These are phyloP conservation scores for Spongilla lacustris DNA, from an alignment of 37 sponge, comb jelly and placozoan species.

Conservation along the genomic window DNA sequence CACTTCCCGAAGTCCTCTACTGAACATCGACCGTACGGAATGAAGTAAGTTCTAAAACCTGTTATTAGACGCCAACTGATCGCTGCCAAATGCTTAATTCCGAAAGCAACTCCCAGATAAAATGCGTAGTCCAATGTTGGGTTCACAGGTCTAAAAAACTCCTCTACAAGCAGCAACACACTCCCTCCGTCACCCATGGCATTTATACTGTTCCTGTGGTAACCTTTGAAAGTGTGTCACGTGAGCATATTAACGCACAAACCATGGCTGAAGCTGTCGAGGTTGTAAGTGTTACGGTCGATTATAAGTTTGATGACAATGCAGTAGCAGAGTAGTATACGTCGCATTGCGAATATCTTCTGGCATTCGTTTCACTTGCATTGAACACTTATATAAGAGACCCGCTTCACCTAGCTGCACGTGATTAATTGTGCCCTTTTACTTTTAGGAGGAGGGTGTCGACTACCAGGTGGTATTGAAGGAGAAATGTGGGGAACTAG, in stretches of 20 bases:
- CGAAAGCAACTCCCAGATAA: slow-evolving; percentile 51
- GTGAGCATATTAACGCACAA: neutral
- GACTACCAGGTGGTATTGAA: slow-evolving; percentile 80
- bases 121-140: slow-evolving; percentile 30
- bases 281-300: neutral
- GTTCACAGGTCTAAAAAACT: slow-evolving; percentile 18
- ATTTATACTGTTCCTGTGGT: neutral
- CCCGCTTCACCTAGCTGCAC: too few species aligned
- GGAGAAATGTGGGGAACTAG: slow-evolving; percentile 80
- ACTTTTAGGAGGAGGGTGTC: slow-evolving; percentile 60
- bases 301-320: neutral
- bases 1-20: slow-evolving; percentile 60
- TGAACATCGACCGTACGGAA: slow-evolving; percentile 45
- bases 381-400: too few species aligned
- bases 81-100: slow-evolving; percentile 4
- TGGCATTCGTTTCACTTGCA: too few species aligned
- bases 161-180: slow-evolving; percentile 39
- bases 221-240: neutral
- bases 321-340: neutral
- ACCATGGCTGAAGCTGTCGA: neutral
- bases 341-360: too few species aligned
- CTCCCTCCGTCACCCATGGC: slow-evolving; percentile 60
- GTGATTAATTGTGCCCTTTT: neutral
- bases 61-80: neutral
- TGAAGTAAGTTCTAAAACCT: slow-evolving; percentile 57